Evolutionary conservation across 1,140 invertebrate genomes (phyloP), one percentile per base, ranked within the genome.

Genomic region (Papilio helenus): DNA sequence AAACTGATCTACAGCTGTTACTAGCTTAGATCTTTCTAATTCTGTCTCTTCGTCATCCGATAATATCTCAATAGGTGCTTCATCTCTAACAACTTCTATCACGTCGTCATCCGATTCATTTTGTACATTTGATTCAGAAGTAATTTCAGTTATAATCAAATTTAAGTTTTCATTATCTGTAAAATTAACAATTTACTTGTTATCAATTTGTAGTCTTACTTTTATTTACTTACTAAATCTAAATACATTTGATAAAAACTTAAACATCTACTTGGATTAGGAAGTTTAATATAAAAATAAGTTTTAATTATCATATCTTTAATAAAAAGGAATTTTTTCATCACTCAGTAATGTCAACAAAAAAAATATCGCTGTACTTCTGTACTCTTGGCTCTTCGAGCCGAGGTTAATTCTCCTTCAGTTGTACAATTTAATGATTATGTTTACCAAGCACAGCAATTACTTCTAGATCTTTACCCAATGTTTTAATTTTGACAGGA

Each of bases 21-120:
- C 44, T 77, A 81, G 68, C 44, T 82, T 82, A 18, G 29, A 73
- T 76, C 87, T 86, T 83, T 83, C 73, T 55, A 89, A 49, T 81
- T 93, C 90, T 51, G 84, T 76, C 86, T 94, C 93, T 84, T 94
- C 92, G 5, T 87, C 91, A 23, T 94, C 93, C 0, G 93, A 93
- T 58, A 94, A 71, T 83, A 94, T 93, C 86, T 93, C 92, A 39
- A 94, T 94, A 1, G 93, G 93, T 9, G 92, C 91, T 81, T 94
- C 93, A 74, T 93, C 93, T 83, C 91, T 87, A 42, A 93, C 88
- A 20, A 94, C 93, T 87, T 94, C 93, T 76, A 94, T 93, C 9
- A 93, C 92, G 73, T 94, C 93, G 84, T 94, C 93, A 79, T 94
- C 93, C 23, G 93, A 94, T n/a, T 82, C 85, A 71, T 88, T 85